phyloP scores from a whole-genome alignment of 2,797 vertebrate genomes.

The Chaetodon trifasciatus region DNA sequence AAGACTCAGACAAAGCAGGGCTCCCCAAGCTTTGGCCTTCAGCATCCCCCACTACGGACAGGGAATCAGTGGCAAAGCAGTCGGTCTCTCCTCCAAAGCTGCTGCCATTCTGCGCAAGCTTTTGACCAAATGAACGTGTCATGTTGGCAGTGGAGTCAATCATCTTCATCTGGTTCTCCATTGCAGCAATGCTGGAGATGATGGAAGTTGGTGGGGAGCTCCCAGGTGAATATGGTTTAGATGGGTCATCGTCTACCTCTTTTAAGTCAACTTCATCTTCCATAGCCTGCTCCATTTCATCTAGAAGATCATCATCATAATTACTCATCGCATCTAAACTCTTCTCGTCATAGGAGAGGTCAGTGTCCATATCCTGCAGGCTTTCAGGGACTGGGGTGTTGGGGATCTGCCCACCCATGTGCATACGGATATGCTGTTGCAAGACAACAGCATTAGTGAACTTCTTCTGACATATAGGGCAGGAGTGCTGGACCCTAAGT shows the following conservation, averaged over 20 bases:
- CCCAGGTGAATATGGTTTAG: constrained; percentile 91
- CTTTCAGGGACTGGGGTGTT: constrained; percentile 95
- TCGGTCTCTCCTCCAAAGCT: constrained; percentile 89
- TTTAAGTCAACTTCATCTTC: constrained; percentile 92
- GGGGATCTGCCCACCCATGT: constrained; percentile 99
- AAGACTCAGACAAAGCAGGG: constrained; percentile 95
- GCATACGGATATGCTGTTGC: constrained; percentile 99
- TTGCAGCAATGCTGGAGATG: constrained; percentile 96
- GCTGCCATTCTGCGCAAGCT: constrained; percentile 90
- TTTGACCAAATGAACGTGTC: constrained; percentile 88
- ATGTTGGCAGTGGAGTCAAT: constrained; percentile 95
- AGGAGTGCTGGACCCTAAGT: constrained; percentile 97
- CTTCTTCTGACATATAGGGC: constrained; percentile 99
- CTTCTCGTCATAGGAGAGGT: constrained; percentile 94
- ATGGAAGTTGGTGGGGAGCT: constrained; percentile 92
- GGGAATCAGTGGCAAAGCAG: constrained; percentile 92
- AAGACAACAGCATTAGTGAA: constrained; percentile 99
- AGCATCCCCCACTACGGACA: constrained; percentile 90
- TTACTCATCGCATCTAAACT: constrained; percentile 92
- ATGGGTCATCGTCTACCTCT: constrained; percentile 87
- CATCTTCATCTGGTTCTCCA: constrained; percentile 99
- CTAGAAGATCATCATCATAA: constrained; percentile 93
- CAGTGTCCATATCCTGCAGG: constrained; percentile 94
- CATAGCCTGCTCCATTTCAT: constrained; percentile 95
- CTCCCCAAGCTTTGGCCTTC: constrained; percentile 96